Conservation (phyloP, 2,888 invertebrate species). For the Entomobrya proxima region DNA sequence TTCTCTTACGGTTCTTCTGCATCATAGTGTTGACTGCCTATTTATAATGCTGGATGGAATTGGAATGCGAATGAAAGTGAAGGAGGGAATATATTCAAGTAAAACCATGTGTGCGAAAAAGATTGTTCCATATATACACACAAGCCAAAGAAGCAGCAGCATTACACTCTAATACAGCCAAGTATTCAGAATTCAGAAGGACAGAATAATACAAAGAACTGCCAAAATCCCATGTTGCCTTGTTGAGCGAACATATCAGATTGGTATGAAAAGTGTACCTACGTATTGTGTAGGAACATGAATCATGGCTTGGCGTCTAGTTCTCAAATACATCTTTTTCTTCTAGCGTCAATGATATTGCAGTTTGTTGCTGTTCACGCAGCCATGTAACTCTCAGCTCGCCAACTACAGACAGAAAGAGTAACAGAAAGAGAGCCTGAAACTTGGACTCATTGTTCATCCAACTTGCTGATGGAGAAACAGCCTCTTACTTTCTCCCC, state of each 20-base stretch:
- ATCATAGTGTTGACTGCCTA: background rate
- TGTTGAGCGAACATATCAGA: background rate
- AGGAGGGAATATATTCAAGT: background rate
- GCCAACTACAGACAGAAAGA: background rate
- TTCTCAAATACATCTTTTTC: conserved; percentile 23
- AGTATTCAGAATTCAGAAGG: background rate
- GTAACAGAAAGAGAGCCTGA: background rate
- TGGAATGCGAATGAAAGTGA: background rate
- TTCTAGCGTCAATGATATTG: conserved; percentile 18
- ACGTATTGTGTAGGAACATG: background rate
- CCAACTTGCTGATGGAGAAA: background rate
- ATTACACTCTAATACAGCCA: background rate
- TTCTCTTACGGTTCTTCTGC: background rate
- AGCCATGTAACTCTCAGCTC: conserved; percentile 24
- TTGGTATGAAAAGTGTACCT: background rate
- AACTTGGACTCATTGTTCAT: background rate
- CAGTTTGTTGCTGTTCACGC: conserved; percentile 17
- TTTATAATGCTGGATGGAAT: background rate
- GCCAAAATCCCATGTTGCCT: conserved; percentile 27
- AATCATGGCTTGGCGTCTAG: background rate
- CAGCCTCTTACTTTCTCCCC: background rate
- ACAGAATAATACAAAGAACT: background rate
- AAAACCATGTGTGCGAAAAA: conserved; percentile 34
- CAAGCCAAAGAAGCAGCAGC: background rate
- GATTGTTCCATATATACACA: conserved; percentile 8